Base-by-base conservation (phyloP, 1,140 invertebrate species). In the Trachymyrmex cornetzi region DNA sequence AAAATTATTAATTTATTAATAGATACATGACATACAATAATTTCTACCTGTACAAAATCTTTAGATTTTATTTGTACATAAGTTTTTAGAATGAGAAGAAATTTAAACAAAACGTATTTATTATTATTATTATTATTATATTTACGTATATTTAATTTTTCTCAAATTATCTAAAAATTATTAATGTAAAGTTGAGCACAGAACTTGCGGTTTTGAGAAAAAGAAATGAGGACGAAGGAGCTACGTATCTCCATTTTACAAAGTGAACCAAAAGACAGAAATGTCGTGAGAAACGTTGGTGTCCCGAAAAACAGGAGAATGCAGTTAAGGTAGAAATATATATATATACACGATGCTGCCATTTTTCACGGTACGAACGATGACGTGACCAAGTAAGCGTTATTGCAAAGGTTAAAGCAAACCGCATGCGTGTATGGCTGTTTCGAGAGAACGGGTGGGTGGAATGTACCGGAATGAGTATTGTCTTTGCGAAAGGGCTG, bases 321-420 rank as follows among this genome's bases (percentile, higher is more conserved):
- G 57, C 44, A 64, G 81, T 77, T 84, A 85, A 85, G 61, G 48
- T 50, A 66, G 48, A 81, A 81, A 85, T 38, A 30, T 30, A 5
- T 30, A 0, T 30, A 0, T 6, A 30, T 5, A 30, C 4, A 48
- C 48, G 59, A 14, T 19, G 27, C 44, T 2, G 72, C 57, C 61
- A 85, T 85, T 85, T 85, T 85, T 85, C 82, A 85, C 34, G 9
- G 74, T 66, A 53, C 72, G 72, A 85, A 79, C 75, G 82, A 85
- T 85, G 63, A 79, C 75, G 24, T 77, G 82, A 85, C 71, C 82
- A 48, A 66, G 75, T 59, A 22, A 66, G 34, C 71, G 48, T 50
- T 85, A 84, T 85, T 79, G 82, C 82, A 59, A 85, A 67, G 44
- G 67, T 75, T 77, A 85, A 79, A 85, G 63, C 61, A 67, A 77